These are phyloP conservation scores for Anhinga anhinga DNA, from an alignment of 2,113 vertebrate species.

Conservation along the genomic window DNA sequence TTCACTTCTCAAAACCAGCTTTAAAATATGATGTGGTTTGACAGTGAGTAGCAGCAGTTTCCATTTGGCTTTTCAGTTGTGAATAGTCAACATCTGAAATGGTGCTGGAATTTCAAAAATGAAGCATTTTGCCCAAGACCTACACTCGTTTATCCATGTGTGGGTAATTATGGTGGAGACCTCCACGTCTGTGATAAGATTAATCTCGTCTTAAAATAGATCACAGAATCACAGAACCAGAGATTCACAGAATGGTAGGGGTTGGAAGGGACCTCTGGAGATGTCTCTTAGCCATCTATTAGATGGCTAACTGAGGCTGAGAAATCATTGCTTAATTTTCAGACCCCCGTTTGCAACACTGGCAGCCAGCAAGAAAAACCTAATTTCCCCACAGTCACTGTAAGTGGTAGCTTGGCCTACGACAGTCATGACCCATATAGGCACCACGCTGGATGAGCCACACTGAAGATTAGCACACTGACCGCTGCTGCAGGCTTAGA, in stretches of 20 bases:
- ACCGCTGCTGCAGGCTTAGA: background rate
- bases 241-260: too few relatives aligned
- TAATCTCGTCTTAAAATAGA: background rate
- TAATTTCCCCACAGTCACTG: background rate
- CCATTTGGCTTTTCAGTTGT: background rate
- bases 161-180: background rate
- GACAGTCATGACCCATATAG: background rate
- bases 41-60: background rate
- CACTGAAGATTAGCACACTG: background rate
- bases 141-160: background rate
- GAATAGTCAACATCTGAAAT: background rate
- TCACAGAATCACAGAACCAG: too few relatives aligned
- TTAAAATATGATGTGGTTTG: background rate
- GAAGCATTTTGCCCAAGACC: background rate
- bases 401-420: background rate
- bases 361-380: background rate
- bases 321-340: background rate
- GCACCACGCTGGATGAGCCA: fast-evolving
- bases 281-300: background rate
- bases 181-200: background rate
- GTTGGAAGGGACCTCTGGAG: too few relatives aligned
- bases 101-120: background rate
- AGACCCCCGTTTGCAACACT: background rate
- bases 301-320: background rate
- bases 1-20: background rate